Percentiles rank a stretch among this genome's conserved stretches.
phyloP scores from a whole-genome alignment of 1,140 invertebrate genomes.

The Philopotamus ludificatus region DNA sequence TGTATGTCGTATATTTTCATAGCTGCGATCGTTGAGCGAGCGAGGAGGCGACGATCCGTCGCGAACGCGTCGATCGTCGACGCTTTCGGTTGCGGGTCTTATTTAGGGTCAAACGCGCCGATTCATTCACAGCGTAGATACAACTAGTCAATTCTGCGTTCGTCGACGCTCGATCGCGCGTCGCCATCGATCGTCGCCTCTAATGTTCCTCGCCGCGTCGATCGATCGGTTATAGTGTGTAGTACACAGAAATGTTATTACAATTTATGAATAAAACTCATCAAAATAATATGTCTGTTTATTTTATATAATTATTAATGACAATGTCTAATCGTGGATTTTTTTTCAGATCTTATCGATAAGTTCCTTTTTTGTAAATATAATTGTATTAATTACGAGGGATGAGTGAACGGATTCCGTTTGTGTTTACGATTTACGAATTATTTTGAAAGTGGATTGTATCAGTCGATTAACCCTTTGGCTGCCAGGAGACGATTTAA shows the following conservation, averaged over 20 bases:
- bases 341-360: neutral
- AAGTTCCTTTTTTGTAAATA: neutral
- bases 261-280: constrained; percentile 27
- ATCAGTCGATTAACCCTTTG: no score
- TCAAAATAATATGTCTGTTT: constrained; percentile 10
- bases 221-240: constrained; percentile 5
- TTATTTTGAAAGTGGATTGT: no score
- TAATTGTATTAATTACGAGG: no score
- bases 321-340: neutral
- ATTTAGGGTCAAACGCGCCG: no score
- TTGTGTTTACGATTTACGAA: neutral
- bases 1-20: constrained; percentile 16
- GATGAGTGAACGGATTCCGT: no score
- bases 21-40: neutral
- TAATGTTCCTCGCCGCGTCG: neutral
- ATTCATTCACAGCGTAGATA: no score
- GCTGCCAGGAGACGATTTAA: no score
- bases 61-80: no score
- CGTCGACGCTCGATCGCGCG: no score
- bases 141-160: no score
- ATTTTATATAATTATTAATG: neutral
- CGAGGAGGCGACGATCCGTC: neutral
- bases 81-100: no score
- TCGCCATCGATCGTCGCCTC: neutral
- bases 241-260: constrained; percentile 19